Conservation (phyloP, 2,888 invertebrate species). For the Papilio elwesi region DNA sequence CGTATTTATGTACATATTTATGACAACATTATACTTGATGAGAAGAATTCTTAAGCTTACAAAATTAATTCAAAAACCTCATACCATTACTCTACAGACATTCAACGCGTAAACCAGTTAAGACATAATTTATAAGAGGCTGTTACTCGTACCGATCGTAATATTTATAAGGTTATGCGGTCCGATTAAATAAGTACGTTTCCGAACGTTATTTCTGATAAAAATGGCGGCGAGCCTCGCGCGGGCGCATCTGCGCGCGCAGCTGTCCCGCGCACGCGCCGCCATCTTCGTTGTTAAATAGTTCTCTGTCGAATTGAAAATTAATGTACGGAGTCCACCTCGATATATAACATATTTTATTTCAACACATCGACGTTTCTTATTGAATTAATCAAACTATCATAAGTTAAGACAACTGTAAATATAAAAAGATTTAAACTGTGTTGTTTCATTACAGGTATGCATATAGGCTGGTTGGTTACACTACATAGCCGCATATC, state of each 20-base stretch:
- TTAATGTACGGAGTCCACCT: background rate
- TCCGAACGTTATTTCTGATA: slow-evolving; percentile 32
- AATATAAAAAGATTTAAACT: background rate
- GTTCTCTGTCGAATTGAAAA: slow-evolving; percentile 35
- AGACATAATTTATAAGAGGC: slow-evolving; percentile 18
- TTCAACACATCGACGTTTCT: background rate
- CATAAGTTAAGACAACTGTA: background rate
- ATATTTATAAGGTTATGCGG: slow-evolving; percentile 34
- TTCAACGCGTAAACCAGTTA: slow-evolving; percentile 10
- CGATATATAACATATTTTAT: background rate
- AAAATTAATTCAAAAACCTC: background rate
- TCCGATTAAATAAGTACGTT: slow-evolving; percentile 27
- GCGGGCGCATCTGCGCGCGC: slow-evolving; percentile 44
- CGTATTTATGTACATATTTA: too few species aligned
- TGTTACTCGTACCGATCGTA: slow-evolving; percentile 26
- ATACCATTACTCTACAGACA: background rate
- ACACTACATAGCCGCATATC: too few species aligned
- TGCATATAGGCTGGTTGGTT: too few species aligned
- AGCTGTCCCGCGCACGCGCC: slow-evolving; percentile 46
- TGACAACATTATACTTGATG: background rate
- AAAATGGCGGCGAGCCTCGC: slow-evolving; percentile 32
- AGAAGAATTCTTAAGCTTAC: background rate
- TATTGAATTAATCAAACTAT: background rate
- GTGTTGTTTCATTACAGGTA: background rate
- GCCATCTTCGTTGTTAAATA: slow-evolving; percentile 38